These are phyloP conservation scores for Desmodus rotundus DNA, from an alignment of 2,113 vertebrate genomes.

Conservation along the genomic window DNA sequence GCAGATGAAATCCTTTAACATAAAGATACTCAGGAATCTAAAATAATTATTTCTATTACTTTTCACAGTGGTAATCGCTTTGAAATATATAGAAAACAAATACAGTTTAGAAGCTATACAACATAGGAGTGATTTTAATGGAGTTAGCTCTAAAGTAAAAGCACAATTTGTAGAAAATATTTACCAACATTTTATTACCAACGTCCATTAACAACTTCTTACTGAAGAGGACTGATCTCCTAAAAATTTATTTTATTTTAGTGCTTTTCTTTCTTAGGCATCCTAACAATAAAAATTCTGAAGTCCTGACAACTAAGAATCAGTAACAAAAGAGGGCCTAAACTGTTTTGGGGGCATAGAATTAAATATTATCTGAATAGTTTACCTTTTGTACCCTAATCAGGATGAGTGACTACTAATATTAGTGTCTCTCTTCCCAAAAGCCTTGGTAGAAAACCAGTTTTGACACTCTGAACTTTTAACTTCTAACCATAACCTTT, in stretches of 20 bases:
- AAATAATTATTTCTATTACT: not conserved
- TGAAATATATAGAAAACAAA: not conserved
- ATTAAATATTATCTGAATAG: not conserved
- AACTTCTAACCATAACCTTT: not conserved
- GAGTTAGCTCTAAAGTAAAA: not conserved
- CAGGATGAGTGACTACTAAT: not conserved
- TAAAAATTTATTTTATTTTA: constrained; percentile 13
- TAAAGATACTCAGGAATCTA: not conserved
- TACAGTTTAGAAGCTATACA: not conserved
- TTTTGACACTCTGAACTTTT: not conserved
- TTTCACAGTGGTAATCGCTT: not conserved
- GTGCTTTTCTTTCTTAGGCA: not conserved
- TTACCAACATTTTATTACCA: not conserved
- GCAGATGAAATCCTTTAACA: not conserved
- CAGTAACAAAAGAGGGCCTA: constrained; percentile 18
- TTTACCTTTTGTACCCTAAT: not conserved
- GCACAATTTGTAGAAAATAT: not conserved
- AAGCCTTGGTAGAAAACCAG: not conserved
- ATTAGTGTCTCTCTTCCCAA: not conserved
- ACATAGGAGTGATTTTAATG: not conserved
- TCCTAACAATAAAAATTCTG: not conserved
- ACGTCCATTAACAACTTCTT: not conserved
- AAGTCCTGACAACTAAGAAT: not conserved
- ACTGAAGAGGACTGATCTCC: not conserved
- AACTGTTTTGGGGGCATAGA: not conserved